phyloP scores from a whole-genome alignment of 2,113 vertebrate species.

The Nipponia nippon region DNA sequence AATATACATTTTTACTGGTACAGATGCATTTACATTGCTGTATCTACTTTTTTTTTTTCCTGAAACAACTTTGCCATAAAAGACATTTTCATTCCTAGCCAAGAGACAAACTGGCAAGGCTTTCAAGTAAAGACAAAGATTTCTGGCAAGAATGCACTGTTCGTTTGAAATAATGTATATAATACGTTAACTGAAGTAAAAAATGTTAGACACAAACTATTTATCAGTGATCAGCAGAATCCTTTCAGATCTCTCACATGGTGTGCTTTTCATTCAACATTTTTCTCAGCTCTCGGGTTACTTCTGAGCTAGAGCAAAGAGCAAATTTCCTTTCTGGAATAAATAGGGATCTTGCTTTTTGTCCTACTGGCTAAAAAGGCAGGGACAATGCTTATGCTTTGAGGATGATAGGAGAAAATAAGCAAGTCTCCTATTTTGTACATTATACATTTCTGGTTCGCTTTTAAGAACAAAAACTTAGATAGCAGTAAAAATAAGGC shows the following conservation, averaged over 20 bases:
- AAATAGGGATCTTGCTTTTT: background rate
- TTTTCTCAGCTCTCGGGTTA: background rate
- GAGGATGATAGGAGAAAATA: background rate
- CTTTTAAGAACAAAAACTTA: background rate
- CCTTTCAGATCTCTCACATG: background rate
- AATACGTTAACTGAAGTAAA: background rate
- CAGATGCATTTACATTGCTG: background rate
- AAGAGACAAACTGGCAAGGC: background rate
- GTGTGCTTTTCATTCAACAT: background rate
- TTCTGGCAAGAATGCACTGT: background rate
- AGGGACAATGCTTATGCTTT: background rate
- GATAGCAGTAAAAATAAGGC: background rate
- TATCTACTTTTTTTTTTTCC: background rate
- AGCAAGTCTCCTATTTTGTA: background rate
- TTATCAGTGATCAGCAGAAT: background rate
- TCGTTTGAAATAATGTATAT: background rate
- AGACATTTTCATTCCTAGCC: background rate
- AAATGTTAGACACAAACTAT: background rate
- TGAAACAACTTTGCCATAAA: background rate
- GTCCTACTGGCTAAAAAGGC: background rate
- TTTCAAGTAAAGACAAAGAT: background rate
- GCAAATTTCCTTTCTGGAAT: background rate
- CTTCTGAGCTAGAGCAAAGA: background rate
- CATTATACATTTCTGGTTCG: background rate
- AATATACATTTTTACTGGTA: background rate